These are phyloP conservation scores for Pheosia gnoma DNA, from an alignment of 2,888 invertebrate species.

Conservation along the genomic window DNA sequence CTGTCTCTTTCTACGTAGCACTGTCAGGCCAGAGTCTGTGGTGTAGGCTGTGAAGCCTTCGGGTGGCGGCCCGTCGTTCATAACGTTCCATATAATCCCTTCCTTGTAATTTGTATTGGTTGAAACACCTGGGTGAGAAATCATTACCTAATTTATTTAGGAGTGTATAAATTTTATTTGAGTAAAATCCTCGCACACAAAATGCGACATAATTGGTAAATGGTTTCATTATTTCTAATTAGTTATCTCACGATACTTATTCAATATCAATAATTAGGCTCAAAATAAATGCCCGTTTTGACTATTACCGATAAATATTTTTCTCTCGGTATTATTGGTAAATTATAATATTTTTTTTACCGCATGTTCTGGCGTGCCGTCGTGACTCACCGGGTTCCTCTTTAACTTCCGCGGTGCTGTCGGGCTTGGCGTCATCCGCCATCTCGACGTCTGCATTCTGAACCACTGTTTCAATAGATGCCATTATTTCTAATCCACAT, in stretches of 20 bases:
- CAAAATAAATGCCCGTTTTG: no score
- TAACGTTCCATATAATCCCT: slow-evolving; percentile 91
- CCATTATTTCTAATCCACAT: slow-evolving; percentile 88
- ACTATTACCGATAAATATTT: no score
- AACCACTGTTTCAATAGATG: slow-evolving; percentile 93
- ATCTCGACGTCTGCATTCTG: slow-evolving; percentile 88
- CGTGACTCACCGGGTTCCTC: slow-evolving; percentile 84
- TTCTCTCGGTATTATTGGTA: neutral
- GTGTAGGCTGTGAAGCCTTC: slow-evolving; percentile 92
- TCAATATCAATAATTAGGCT: no score
- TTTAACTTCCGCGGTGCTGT: slow-evolving; percentile 86
- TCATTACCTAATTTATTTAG: slow-evolving; percentile 9
- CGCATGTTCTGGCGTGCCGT: neutral
- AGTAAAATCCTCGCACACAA: no score
- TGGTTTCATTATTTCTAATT: no score
- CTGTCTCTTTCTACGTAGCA: slow-evolving; percentile 92
- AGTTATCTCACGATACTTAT: no score
- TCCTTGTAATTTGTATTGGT: slow-evolving; percentile 86
- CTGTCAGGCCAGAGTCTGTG: slow-evolving; percentile 91
- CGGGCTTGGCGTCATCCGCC: slow-evolving; percentile 87
- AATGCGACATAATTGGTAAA: no score
- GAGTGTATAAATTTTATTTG: neutral
- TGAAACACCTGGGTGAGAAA: slow-evolving; percentile 40
- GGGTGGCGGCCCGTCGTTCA: slow-evolving; percentile 91
- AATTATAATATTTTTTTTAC: neutral